Conservation (phyloP, 2,797 vertebrate species). For the Hyperoplus lanceolatus region DNA sequence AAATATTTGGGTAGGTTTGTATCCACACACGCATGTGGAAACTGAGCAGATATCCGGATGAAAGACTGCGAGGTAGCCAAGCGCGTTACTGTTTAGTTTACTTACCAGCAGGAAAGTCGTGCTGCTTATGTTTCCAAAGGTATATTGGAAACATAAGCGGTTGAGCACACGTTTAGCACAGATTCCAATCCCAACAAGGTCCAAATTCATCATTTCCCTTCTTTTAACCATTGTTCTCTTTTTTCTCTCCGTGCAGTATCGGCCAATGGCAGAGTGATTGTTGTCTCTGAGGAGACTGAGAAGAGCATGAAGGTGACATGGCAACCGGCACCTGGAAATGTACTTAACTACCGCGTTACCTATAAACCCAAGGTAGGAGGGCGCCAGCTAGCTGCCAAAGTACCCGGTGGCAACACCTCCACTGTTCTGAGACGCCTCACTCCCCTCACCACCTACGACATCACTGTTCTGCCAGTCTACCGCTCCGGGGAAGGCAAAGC, state of each 20-base stretch:
- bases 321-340: constrained; percentile 93
- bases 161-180: constrained; percentile 48
- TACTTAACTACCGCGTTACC: constrained; percentile 92
- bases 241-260: constrained; percentile 85
- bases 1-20: constrained; percentile 50
- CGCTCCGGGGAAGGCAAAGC: constrained; percentile 92
- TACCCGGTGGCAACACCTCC: constrained; percentile 86
- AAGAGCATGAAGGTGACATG: constrained; percentile 93
- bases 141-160: constrained; percentile 58
- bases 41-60: constrained; percentile 65
- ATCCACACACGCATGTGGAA: constrained; percentile 65
- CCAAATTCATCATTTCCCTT: constrained; percentile 46
- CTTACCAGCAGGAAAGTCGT: constrained; percentile 58
- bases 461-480: constrained; percentile 93
- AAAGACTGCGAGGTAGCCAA: constrained; percentile 57
- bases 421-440: constrained; percentile 91
- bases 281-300: constrained; percentile 94
- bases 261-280: constrained; percentile 86
- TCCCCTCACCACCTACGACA: constrained; percentile 92
- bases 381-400: constrained; percentile 91
- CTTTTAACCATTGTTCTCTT: constrained; percentile 32
- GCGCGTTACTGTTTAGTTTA: constrained; percentile 66
- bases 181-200: constrained; percentile 40
- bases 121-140: constrained; percentile 62
- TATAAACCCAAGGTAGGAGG: constrained; percentile 90